Evolutionary conservation across 2,797 vertebrate genomes (phyloP), one percentile per base, ranked within the genome.

Genomic region (Anomalospiza imberbis): DNA sequence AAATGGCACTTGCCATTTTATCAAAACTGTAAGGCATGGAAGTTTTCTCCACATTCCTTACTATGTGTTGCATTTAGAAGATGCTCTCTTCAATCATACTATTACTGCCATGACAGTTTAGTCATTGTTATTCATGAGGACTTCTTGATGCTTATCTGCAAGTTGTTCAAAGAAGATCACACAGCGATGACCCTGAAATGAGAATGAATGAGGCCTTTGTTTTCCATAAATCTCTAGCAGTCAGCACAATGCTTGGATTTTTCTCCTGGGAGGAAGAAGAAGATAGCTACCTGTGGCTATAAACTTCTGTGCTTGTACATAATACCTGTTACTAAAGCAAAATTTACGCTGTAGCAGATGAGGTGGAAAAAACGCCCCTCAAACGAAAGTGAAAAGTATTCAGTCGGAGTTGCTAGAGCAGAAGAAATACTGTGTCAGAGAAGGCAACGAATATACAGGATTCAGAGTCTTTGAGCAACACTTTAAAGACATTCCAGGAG

Each of bases 111-210:
- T 92, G 48, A 88, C 88, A 87, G 85, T 91, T 93, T 68, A 96
- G 94, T 84, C 61, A 83, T 81, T 93, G 89, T 91, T 96, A 90
- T 97, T 97, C 97, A 95, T 92, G 94, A 93, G 47, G 75, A 85
- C 78, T 93, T 86, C 91, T 94, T 66, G 62, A 81, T 96, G 96
- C 81, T 97, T 95, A 76, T 93, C 97, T 93, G 94, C 73, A 96
- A 94, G 65, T 96, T 94, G 82, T 83, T 94, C 93, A 92, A 95
- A 95, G 94, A 92, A 94, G 96, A 96, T 96, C 91, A 92, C 65
- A 93, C 50, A 73, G 81, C 1, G 48, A 84, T 92, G 82, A 61
- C 78, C 79, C 94, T 94, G 66, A 82, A 92, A 95, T 89, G 71
- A 85, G 86, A 91, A 94, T 94, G 94, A 95, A 96, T 90, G 79